Evolutionary conservation across 1,140 invertebrate genomes (phyloP).

Genomic region (Bombus difficillimus): DNA sequence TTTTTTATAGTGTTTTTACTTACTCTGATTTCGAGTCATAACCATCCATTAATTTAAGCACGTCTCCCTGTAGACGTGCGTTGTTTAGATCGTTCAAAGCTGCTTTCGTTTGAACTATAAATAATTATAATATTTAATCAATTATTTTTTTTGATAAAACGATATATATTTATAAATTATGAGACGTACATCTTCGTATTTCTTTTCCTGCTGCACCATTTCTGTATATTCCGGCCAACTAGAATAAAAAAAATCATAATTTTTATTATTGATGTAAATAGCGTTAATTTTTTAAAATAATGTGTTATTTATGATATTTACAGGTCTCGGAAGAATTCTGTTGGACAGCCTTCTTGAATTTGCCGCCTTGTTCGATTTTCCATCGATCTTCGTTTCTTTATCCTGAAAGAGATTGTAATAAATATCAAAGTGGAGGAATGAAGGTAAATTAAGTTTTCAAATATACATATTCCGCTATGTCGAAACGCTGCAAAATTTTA

Average conservation of each 20-base stretch:
- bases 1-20: background rate
- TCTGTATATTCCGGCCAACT: slow-evolving; percentile 34
- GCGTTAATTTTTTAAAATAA: background rate
- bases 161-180: background rate
- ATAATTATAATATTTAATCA: background rate
- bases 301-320: background rate
- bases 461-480: slow-evolving; percentile 30
- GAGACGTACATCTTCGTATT: slow-evolving; percentile 28
- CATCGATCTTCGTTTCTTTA: slow-evolving; percentile 16
- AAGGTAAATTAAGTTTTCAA: background rate
- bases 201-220: slow-evolving; percentile 27
- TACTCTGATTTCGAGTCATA: slow-evolving; percentile 26
- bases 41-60: slow-evolving; percentile 19
- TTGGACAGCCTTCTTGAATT: background rate
- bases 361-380: background rate
- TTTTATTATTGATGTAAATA: background rate
- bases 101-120: background rate
- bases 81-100: background rate
- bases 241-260: background rate
- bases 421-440: background rate
- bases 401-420: slow-evolving; percentile 1
- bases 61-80: slow-evolving; percentile 11
- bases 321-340: slow-evolving; percentile 17
- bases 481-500: slow-evolving; percentile 9
- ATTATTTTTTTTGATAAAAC: background rate